phyloP scores from a whole-genome alignment of 2,888 invertebrate species.

The Ernsta delagoae region DNA sequence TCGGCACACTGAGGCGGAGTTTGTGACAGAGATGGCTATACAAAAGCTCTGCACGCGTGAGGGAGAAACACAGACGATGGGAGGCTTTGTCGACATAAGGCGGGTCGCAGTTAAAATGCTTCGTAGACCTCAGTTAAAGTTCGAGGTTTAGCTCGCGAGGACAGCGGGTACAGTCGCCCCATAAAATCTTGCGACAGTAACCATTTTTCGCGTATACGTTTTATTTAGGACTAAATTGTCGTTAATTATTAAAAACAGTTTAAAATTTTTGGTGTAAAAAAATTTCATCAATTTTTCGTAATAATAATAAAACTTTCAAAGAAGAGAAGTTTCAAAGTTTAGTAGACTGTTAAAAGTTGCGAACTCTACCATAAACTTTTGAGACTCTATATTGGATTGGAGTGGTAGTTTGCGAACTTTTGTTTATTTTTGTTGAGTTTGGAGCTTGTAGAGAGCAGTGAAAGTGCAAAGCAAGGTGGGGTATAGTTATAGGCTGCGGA shows the following conservation, averaged over 20 bases:
- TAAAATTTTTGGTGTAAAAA: no score
- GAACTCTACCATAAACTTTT: neutral
- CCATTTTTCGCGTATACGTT: neutral
- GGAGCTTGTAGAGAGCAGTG: neutral
- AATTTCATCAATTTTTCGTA: no score
- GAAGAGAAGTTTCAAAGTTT: no score
- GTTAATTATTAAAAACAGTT: no score
- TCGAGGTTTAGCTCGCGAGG: constrained; percentile 40
- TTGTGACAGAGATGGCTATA: constrained; percentile 48
- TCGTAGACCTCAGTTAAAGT: constrained; percentile 45
- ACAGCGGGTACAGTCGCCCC: constrained; percentile 33
- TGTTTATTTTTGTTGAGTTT: no score
- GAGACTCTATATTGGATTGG: neutral
- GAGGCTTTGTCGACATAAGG: constrained; percentile 45
- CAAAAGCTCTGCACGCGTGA: constrained; percentile 24
- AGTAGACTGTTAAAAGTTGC: neutral
- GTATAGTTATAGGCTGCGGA: no score
- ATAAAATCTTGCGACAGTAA: neutral
- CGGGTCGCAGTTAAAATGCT: constrained; percentile 45
- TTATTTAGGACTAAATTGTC: no score
- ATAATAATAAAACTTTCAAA: no score
- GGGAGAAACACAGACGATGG: constrained; percentile 43
- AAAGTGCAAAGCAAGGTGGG: neutral
- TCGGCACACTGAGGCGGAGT: constrained; percentile 53
- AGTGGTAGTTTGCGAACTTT: neutral